These are phyloP conservation scores for Orientallactaga bullata DNA, from an alignment of 2,113 vertebrate genomes.

Conservation along the genomic window DNA sequence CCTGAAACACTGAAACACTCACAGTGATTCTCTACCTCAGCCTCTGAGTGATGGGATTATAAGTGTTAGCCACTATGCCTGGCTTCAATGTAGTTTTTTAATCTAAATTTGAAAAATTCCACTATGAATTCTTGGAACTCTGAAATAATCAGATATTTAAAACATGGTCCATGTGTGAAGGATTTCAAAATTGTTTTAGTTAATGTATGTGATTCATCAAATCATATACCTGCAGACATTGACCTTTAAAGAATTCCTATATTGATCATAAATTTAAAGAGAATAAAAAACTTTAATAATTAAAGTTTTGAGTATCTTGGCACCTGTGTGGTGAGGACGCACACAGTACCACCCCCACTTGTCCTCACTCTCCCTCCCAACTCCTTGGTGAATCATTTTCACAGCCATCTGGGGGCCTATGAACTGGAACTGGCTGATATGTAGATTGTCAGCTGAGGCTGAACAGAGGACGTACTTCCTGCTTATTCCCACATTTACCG, in stretches of 20 bases:
- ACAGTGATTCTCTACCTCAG: too few species aligned
- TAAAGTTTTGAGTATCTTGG: slow-evolving; percentile 35
- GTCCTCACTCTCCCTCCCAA: too few species aligned
- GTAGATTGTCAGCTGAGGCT: not conserved
- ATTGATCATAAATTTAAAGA: slow-evolving; percentile 44
- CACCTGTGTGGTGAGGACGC: too few species aligned
- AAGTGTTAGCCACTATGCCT: too few species aligned
- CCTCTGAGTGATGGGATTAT: too few species aligned
- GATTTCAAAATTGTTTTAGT: slow-evolving; percentile 28
- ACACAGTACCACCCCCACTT: too few species aligned
- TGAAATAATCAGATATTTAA: not conserved
- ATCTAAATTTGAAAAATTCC: not conserved
- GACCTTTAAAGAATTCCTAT: slow-evolving; percentile 1
- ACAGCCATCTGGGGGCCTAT: too few species aligned
- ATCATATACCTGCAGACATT: slow-evolving; percentile 25
- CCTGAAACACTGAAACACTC: too few species aligned
- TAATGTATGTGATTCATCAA: slow-evolving; percentile 44
- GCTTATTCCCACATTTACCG: not conserved
- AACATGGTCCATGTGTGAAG: not conserved
- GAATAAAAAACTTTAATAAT: slow-evolving; percentile 66
- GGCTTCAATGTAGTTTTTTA: not conserved
- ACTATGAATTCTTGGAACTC: not conserved
- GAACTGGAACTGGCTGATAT: too few species aligned
- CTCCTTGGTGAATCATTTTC: too few species aligned
- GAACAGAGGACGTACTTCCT: fast-evolving